Conservation (phyloP, 1,140 invertebrate genomes). For the Thalassaphorura encarpata region DNA sequence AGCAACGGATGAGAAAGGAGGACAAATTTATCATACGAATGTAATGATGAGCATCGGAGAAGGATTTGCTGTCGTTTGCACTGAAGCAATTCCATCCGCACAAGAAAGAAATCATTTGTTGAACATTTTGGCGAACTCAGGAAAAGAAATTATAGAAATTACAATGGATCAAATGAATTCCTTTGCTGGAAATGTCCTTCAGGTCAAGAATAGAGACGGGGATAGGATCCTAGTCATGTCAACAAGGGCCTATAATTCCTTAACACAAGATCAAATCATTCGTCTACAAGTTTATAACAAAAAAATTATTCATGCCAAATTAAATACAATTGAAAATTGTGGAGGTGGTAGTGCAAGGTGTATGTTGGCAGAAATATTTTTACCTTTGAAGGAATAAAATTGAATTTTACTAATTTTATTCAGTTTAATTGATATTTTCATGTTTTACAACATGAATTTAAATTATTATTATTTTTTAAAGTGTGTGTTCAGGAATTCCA, state of each 20-base stretch:
- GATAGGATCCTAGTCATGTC: constrained; percentile 27
- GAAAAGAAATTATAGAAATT: constrained; percentile 27
- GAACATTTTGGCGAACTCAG: constrained; percentile 9
- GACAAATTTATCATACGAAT: constrained; percentile 33
- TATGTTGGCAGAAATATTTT: constrained; percentile 33
- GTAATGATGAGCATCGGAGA: constrained; percentile 32
- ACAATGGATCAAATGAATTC: constrained; percentile 24
- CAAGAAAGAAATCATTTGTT: constrained; percentile 10
- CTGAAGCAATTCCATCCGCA: constrained; percentile 22
- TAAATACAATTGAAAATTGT: constrained; percentile 29
- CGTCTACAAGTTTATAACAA: constrained; percentile 15
- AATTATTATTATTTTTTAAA: too few species aligned
- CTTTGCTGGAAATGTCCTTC: constrained; percentile 32
- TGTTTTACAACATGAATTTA: too few species aligned
- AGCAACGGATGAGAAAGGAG: constrained; percentile 8
- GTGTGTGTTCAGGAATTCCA: background rate
- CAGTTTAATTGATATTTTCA: too few species aligned
- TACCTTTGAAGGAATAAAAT: constrained; percentile 3
- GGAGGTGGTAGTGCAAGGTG: constrained; percentile 33
- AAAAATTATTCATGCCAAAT: constrained; percentile 20
- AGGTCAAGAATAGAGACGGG: constrained; percentile 15
- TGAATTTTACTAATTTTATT: too few species aligned
- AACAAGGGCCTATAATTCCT: constrained; percentile 16
- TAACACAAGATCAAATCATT: constrained; percentile 23
- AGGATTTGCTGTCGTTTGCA: constrained; percentile 26